These are phyloP conservation scores for Phania funesta DNA, from an alignment of 2,888 invertebrate genomes.

Conservation along the genomic window DNA sequence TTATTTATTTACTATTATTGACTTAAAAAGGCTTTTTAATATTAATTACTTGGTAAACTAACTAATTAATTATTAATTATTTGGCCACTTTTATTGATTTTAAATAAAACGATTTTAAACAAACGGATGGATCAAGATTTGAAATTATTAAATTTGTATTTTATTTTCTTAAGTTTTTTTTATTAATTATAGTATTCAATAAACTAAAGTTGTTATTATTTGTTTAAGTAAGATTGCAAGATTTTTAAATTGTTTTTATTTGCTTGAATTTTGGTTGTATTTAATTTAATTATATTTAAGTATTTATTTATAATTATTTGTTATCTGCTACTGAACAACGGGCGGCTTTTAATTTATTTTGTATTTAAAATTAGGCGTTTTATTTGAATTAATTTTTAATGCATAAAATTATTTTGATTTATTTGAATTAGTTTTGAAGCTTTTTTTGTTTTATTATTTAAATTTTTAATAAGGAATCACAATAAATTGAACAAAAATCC, in stretches of 20 bases:
- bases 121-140: slow-evolving; percentile 62
- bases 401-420: slow-evolving; percentile 11
- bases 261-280: not conserved
- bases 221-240: slow-evolving; percentile 52
- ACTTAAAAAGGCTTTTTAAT: slow-evolving; percentile 2
- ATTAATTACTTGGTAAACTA: slow-evolving; percentile 46
- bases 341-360: slow-evolving; percentile 73
- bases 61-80: slow-evolving; percentile 54
- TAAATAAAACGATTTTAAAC: slow-evolving; percentile 47
- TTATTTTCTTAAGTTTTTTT: slow-evolving; percentile 40
- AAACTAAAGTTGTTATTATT: slow-evolving; percentile 12
- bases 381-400: slow-evolving; percentile 46
- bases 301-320: slow-evolving; percentile 43
- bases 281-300: slow-evolving; percentile 31
- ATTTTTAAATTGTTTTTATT: slow-evolving; percentile 19
- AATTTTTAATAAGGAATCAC: slow-evolving; percentile 77
- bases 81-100: slow-evolving; percentile 65
- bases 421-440: slow-evolving; percentile 34
- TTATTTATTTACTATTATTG: slow-evolving; percentile 20
- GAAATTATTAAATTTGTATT: too few species aligned
- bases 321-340: slow-evolving; percentile 69
- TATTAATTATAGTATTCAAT: slow-evolving; percentile 37
- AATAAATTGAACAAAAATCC: slow-evolving; percentile 71
- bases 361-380: slow-evolving; percentile 60
- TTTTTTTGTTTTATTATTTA: slow-evolving; percentile 50